Percentiles rank a stretch among this genome's conserved stretches.
Conservation (phyloP, 2,113 vertebrate genomes). For the Lycocorax pyrrhopterus region DNA sequence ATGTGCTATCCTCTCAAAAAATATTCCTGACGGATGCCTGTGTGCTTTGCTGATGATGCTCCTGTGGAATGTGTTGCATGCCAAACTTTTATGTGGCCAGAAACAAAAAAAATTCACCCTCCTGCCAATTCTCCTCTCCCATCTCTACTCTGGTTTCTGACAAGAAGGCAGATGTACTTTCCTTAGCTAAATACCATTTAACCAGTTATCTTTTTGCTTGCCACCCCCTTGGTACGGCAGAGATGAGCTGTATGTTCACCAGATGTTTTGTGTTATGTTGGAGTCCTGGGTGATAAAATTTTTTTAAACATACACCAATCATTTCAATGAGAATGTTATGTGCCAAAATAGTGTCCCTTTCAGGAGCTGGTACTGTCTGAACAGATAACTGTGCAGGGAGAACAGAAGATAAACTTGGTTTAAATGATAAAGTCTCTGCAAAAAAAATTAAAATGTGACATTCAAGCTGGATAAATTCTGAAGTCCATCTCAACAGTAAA, state of each 20-base stretch:
- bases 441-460: neutral
- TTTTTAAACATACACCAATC: neutral
- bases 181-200: neutral
- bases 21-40: neutral
- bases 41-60: neutral
- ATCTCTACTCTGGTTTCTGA: neutral
- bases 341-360: neutral
- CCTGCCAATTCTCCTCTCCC: neutral
- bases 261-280: neutral
- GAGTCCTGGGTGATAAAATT: neutral
- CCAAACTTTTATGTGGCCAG: neutral
- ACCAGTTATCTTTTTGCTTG: neutral
- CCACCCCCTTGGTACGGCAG: neutral
- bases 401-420: neutral
- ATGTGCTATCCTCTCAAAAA: slow-evolving; percentile 3
- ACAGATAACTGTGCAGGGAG: neutral
- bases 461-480: neutral
- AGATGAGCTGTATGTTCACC: neutral
- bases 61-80: neutral
- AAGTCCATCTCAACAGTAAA: neutral
- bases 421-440: neutral
- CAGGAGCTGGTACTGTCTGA: neutral
- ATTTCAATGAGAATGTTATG: neutral
- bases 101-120: neutral
- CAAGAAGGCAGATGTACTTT: neutral